These are phyloP conservation scores for Pelecanoides urinatrix DNA, from an alignment of 2,113 vertebrate species.

Conservation along the genomic window DNA sequence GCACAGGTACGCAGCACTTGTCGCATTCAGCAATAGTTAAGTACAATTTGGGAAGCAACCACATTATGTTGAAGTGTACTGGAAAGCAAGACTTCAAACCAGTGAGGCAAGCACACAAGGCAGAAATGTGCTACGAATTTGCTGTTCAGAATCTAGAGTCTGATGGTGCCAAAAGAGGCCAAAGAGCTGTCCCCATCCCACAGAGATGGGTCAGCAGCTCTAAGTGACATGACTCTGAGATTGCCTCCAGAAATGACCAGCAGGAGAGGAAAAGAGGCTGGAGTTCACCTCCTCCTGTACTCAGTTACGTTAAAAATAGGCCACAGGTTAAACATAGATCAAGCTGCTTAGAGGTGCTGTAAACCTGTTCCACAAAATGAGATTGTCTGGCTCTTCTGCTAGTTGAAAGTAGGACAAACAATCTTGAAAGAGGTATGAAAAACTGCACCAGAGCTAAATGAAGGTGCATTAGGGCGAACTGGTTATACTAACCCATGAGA, in stretches of 20 bases:
- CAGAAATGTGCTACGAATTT: not conserved
- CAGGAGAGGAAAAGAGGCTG: not conserved
- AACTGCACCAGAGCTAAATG: not conserved
- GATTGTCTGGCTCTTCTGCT: not conserved
- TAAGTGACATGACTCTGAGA: not conserved
- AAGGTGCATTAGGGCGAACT: not conserved
- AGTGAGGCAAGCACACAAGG: not conserved
- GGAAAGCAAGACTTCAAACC: not conserved
- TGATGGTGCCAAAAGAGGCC: not conserved
- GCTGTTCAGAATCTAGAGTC: not conserved
- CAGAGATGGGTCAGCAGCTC: not conserved
- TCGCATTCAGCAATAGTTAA: not conserved
- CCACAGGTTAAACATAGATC: conserved; percentile 30
- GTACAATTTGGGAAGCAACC: not conserved
- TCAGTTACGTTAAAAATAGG: not conserved
- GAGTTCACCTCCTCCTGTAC: not conserved
- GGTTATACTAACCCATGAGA: not conserved
- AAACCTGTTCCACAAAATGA: conserved; percentile 48
- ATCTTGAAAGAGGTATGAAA: not conserved
- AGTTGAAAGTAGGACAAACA: conserved; percentile 24
- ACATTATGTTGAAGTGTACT: not conserved
- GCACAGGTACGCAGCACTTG: not conserved
- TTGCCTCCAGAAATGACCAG: not conserved
- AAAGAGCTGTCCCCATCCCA: not conserved
- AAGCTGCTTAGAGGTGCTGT: conserved; percentile 3